Evolutionary conservation across 1,140 invertebrate genomes (phyloP).

Genomic region (Drosophila aff.): DNA sequence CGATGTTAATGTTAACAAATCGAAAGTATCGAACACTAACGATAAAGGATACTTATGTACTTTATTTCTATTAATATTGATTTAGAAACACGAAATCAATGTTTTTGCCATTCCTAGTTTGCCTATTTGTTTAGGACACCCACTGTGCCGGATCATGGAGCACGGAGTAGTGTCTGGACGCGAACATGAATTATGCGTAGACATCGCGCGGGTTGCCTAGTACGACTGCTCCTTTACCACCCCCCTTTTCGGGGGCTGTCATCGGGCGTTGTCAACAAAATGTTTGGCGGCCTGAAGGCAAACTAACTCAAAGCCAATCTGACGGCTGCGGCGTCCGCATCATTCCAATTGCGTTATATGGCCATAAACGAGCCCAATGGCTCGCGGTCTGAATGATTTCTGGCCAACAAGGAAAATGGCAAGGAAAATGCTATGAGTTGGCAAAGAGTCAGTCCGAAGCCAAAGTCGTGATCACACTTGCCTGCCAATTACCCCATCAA

Average conservation of each 20-base stretch:
- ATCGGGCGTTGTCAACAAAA: constrained; percentile 58
- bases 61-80: not conserved
- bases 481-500: constrained; percentile 48
- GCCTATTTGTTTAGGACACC: constrained; percentile 4
- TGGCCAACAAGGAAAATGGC: constrained; percentile 26
- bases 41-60: no score
- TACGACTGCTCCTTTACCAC: constrained; percentile 2
- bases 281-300: constrained; percentile 30
- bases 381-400: constrained; percentile 30
- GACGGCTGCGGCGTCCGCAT: constrained; percentile 42
- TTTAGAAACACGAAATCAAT: not conserved
- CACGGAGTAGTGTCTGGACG: constrained; percentile 7
- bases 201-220: constrained; percentile 28
- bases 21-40: no score
- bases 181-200: constrained; percentile 71
- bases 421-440: constrained; percentile 13
- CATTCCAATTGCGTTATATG: constrained; percentile 76
- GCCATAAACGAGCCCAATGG: constrained; percentile 59
- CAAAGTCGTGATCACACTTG: constrained; percentile 55
- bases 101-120: not conserved
- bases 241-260: constrained; percentile 12
- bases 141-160: constrained; percentile 52
- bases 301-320: constrained; percentile 21
- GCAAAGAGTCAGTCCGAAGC: constrained; percentile 19
- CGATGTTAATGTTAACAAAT: no score